Evolutionary conservation across 2,113 vertebrate genomes (phyloP).

Genomic region (Pseudolaguvia tuberculata): DNA sequence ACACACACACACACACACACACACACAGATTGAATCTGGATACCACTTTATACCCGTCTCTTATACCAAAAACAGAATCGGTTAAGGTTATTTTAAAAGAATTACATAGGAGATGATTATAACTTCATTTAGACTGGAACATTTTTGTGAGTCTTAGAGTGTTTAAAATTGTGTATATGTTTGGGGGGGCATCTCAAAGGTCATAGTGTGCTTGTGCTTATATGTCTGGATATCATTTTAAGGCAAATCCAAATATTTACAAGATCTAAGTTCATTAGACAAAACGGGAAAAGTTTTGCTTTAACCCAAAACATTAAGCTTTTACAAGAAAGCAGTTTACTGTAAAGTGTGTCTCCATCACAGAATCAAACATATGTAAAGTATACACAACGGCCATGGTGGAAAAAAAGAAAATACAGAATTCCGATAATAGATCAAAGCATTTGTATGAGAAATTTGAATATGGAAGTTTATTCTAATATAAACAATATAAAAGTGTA

Average conservation of each 20-base stretch:
- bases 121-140: conserved; percentile 8
- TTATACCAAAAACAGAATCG: conserved; percentile 6
- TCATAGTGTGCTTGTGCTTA: background rate
- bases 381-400: background rate
- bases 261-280: conserved; percentile 43
- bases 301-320: conserved; percentile 43
- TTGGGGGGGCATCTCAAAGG: conserved; percentile 20
- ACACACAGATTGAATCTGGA: background rate
- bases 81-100: background rate
- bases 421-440: background rate
- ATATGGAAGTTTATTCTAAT: background rate
- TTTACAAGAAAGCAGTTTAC: conserved; percentile 46
- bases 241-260: conserved; percentile 51
- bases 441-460: background rate
- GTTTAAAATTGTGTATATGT: conserved; percentile 28
- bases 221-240: conserved; percentile 50
- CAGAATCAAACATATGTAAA: background rate
- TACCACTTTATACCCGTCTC: background rate
- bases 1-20: conserved; percentile 13
- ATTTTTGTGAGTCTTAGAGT: conserved; percentile 23
- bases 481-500: too few relatives aligned
- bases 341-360: conserved; percentile 23
- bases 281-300: conserved; percentile 38
- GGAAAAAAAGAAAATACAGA: background rate
- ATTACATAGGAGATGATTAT: background rate